phyloP scores from a whole-genome alignment of 2,797 vertebrate genomes.

The Lepus oiostolus region DNA sequence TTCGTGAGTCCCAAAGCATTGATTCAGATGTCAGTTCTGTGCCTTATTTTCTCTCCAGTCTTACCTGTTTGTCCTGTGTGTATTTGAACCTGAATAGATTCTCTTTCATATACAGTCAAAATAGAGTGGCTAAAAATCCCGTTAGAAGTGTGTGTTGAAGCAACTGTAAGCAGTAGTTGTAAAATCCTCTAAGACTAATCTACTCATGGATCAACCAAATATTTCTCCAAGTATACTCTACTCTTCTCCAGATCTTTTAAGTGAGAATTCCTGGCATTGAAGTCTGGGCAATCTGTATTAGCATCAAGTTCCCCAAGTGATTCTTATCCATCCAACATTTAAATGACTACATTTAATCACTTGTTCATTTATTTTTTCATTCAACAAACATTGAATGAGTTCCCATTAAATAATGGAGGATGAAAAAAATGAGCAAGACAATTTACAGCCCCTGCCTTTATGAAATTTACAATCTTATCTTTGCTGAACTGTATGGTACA shows the following conservation, averaged over 20 bases:
- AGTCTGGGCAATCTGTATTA: not conserved
- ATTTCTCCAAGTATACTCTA: not conserved
- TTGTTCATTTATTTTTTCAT: not conserved
- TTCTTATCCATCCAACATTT: not conserved
- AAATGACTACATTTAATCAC: not conserved
- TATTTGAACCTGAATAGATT: not conserved
- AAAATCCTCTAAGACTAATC: not conserved
- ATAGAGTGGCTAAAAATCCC: not conserved
- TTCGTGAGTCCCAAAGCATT: not conserved
- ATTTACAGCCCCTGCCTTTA: not conserved
- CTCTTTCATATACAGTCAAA: not conserved
- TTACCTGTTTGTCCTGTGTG: not conserved
- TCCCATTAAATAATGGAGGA: not conserved
- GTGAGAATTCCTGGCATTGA: not conserved
- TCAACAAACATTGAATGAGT: not conserved
- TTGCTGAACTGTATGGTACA: not conserved
- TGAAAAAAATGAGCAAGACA: not conserved
- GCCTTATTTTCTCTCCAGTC: not conserved
- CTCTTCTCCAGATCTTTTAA: not conserved
- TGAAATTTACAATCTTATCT: not conserved
- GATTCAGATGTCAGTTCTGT: not conserved
- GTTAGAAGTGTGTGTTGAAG: constrained; percentile 11
- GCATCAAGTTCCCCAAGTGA: not conserved
- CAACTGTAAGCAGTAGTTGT: not conserved
- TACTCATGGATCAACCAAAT: not conserved